Percentiles rank a stretch among this genome's conserved stretches.
phyloP scores from a whole-genome alignment of 2,113 vertebrate species.

The Aviceda subcristata region DNA sequence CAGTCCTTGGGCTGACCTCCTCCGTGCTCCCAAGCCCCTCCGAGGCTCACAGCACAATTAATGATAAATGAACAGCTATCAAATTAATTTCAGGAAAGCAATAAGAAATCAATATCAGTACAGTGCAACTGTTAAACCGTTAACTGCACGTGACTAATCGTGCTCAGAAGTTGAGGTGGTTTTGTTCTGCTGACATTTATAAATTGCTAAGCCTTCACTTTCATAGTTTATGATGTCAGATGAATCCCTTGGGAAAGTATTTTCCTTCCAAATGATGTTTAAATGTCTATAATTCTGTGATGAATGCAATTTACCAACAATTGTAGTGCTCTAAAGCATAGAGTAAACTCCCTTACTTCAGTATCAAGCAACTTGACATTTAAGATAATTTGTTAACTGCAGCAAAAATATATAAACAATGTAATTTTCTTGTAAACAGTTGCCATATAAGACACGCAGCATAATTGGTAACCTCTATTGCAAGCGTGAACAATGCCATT shows the following conservation, averaged over 20 bases:
- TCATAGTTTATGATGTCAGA: constrained; percentile 11
- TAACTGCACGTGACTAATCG: neutral
- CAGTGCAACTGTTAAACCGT: neutral
- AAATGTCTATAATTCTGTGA: constrained; percentile 35
- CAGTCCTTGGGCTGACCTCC: neutral
- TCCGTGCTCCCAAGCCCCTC: neutral
- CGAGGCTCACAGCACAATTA: neutral
- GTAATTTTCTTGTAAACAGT: constrained; percentile 29
- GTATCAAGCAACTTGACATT: constrained; percentile 24
- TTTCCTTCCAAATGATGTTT: neutral
- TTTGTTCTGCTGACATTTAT: constrained; percentile 37
- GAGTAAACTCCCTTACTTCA: constrained; percentile 12
- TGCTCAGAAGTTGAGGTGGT: neutral
- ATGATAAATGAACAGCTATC: neutral
- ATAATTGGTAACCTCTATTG: neutral
- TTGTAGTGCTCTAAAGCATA: constrained; percentile 31
- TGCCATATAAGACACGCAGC: neutral
- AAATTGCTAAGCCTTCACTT: constrained; percentile 18
- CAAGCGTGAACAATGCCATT: neutral
- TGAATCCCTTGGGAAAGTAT: neutral
- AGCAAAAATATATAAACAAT: constrained; percentile 43
- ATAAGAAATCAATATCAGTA: neutral
- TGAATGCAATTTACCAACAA: constrained; percentile 44
- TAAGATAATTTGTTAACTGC: constrained; percentile 47
- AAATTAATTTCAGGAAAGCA: neutral